A percentile compares a stretch with the other conserved stretches of the same genome.
Conservation (phyloP, 2,888 invertebrate species). For the Galeopsomyia nigrocyanea region DNA sequence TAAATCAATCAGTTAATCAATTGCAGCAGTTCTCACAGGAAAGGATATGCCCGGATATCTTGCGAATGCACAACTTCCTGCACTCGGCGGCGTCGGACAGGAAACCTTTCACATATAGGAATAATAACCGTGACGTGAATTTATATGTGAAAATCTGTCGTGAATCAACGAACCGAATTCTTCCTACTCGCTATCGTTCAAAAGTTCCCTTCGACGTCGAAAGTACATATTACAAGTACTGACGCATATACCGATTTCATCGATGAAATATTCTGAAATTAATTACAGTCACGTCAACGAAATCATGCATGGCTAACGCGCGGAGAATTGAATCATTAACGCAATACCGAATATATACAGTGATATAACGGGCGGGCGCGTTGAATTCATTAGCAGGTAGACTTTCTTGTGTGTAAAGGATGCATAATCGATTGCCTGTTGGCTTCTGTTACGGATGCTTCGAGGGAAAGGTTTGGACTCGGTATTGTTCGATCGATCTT, state of each 20-base stretch:
- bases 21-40: conserved; percentile 54
- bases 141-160: conserved; percentile 24
- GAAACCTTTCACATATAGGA: conserved; percentile 50
- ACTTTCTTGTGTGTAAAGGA: conserved; percentile 4
- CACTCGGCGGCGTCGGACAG: conserved; percentile 33
- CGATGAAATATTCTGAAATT: no score
- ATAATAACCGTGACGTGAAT: conserved; percentile 42
- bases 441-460: conserved; percentile 23
- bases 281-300: not conserved
- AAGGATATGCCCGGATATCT: conserved; percentile 54
- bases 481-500: not conserved
- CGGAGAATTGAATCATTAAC: conserved; percentile 6
- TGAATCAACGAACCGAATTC: conserved; percentile 11
- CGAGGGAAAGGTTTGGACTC: conserved; percentile 17
- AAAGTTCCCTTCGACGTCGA: no score
- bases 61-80: conserved; percentile 56
- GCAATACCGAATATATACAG: not conserved
- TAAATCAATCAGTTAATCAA: conserved; percentile 47
- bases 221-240: no score
- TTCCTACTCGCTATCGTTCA: no score
- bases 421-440: conserved; percentile 19
- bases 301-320: not conserved
- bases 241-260: no score
- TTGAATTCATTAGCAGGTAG: conserved; percentile 33
- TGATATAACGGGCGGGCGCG: conserved; percentile 35